Evolutionary conservation across 1,140 invertebrate species (phyloP).

Genomic region (Atta cephalotes): DNA sequence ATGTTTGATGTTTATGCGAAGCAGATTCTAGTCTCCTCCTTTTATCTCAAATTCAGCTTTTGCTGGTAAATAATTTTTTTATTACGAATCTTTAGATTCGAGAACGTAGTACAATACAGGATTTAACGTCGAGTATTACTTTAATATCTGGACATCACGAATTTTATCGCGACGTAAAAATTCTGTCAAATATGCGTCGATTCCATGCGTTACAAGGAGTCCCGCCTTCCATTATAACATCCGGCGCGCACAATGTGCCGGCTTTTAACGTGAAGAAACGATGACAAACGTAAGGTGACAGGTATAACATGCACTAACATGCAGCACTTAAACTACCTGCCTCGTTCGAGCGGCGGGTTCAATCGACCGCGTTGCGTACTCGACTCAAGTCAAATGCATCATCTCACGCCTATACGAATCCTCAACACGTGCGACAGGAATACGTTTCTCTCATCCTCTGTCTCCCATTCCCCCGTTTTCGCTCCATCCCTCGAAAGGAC

Average conservation of each 20-base stretch:
- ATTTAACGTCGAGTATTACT: slow-evolving; percentile 19
- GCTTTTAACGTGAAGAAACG: slow-evolving; percentile 55
- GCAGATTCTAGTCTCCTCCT: neutral
- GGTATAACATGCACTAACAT: slow-evolving; percentile 53
- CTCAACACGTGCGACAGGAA: slow-evolving; percentile 45
- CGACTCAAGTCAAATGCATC: slow-evolving; percentile 56
- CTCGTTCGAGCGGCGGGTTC: slow-evolving; percentile 49
- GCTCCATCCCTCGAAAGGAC: neutral
- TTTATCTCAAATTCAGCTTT: slow-evolving; percentile 12
- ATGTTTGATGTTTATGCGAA: neutral
- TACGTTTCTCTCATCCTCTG: neutral
- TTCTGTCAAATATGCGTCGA: neutral
- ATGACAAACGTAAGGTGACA: slow-evolving; percentile 57
- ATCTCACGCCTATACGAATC: slow-evolving; percentile 47
- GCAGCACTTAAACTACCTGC: slow-evolving; percentile 58
- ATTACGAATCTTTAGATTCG: neutral
- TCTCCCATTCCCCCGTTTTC: neutral
- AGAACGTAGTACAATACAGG: neutral
- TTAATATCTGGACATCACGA: neutral
- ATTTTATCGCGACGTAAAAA: slow-evolving; percentile 39
- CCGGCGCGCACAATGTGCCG: slow-evolving; percentile 30
- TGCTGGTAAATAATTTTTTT: neutral
- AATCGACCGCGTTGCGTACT: slow-evolving; percentile 58
- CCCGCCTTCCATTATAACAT: slow-evolving; percentile 46
- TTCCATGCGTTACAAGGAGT: neutral